Evolutionary conservation across 2,113 vertebrate species (phyloP).

Genomic region (Cyphomyrus plagiostoma): DNA sequence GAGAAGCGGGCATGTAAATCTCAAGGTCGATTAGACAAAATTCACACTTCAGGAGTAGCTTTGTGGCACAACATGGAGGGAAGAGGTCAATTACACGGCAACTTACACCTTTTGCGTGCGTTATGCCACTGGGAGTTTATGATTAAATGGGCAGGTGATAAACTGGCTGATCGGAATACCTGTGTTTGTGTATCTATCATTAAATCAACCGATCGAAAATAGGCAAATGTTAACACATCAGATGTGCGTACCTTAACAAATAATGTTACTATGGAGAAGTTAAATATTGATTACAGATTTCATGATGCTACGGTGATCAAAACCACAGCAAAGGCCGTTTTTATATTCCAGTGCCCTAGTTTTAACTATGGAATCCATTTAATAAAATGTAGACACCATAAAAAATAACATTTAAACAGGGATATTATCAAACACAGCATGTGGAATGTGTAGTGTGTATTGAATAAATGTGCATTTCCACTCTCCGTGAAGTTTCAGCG

Average conservation of each 20-base stretch:
- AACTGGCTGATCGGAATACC: not conserved
- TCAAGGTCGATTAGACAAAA: slow-evolving; percentile 59
- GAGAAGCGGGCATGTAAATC: slow-evolving; percentile 29
- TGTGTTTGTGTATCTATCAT: not conserved
- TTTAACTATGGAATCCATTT: not conserved
- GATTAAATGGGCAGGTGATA: not conserved
- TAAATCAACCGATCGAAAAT: not conserved
- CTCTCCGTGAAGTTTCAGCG: not conserved
- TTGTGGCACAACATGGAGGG: slow-evolving; percentile 44
- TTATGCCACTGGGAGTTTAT: not conserved
- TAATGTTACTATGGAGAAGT: not conserved
- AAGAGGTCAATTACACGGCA: slow-evolving; percentile 40
- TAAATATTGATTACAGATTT: not conserved
- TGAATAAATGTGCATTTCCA: not conserved
- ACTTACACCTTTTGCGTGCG: slow-evolving; percentile 24
- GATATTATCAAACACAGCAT: not conserved
- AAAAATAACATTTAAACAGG: not conserved
- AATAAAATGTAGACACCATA: not conserved
- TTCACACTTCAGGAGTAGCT: slow-evolving; percentile 31
- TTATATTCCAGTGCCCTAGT: not conserved
- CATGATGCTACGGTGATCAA: not conserved
- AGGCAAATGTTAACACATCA: not conserved
- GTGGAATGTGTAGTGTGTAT: not conserved
- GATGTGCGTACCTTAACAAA: not conserved
- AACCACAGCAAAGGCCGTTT: not conserved